Evolutionary conservation across 1,140 invertebrate species (phyloP), one percentile per base, ranked within the genome.

Genomic region (Drosophila lacertosa): DNA sequence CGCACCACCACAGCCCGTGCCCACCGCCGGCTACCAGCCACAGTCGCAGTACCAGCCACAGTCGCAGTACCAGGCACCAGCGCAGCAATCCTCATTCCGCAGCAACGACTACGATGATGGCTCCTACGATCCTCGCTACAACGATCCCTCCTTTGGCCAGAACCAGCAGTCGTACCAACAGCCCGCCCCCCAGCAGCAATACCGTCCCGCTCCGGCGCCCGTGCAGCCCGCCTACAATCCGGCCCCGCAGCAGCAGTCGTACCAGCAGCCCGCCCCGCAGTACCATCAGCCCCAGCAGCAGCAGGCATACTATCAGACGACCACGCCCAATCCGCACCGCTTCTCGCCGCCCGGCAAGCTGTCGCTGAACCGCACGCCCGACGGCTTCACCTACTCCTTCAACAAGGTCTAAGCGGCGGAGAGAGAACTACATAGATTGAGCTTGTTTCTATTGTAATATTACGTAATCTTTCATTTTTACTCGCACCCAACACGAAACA

Each of bases 301-400:
- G 63, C 74, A 77, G 7, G 83, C 92, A 16, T 92, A 92, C 20
- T 92, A 93, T 63, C 77, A 92, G 37, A 91, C 92, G 4, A 95
- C 95, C 20, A 96, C 95, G 13, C 94, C 93, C 40, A 92, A 94
- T 10, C 94, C 95, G 1, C 93, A 94, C 65, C 93, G 95, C 74
- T 96, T 96, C 92, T 95, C 95, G 89, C 96, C 95, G 16, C 95
- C 96, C 2, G 96, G 96, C 59, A 96, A 97, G 90, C 93, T 97
- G 55, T 94, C 94, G 76, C 93, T 97, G 69, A 96, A 96, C 93
- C 93, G 96, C 90, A 96, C 95, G 39, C 96, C 96, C 15, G 96
- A 97, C 86, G 96, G 96, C 65, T 97, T 95, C 91, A 95, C 95
- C 71, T 97, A 96, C 91, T 95, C 93, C 44, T 97, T 96, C 93